Conservation (phyloP, 1,140 invertebrate genomes). For the Megalopta genalis region DNA sequence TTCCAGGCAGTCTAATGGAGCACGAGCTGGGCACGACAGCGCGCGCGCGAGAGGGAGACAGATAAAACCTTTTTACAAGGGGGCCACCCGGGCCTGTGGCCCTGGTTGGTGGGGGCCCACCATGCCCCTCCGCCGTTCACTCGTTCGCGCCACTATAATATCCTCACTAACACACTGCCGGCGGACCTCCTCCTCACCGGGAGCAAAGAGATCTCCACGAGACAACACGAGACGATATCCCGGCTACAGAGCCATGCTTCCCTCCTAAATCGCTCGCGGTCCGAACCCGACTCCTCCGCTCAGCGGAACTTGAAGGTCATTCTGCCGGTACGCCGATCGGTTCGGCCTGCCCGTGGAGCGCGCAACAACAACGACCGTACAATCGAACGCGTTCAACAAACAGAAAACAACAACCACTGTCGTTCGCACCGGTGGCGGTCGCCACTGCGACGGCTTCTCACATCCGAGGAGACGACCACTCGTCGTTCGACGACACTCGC, state of each 20-base stretch:
- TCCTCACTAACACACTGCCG: constrained; percentile 21
- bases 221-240: background rate
- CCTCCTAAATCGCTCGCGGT: background rate
- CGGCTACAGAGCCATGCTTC: constrained; percentile 23
- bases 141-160: constrained; percentile 26
- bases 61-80: constrained; percentile 67
- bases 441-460: too few relatives aligned
- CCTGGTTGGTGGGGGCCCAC: constrained; percentile 67
- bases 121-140: constrained; percentile 64
- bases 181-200: background rate
- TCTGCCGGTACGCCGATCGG: background rate
- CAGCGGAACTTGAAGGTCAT: constrained; percentile 67
- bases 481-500: too few relatives aligned
- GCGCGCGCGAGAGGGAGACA: constrained; percentile 36
- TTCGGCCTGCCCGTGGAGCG: background rate
- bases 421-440: too few relatives aligned
- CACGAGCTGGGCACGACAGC: constrained; percentile 58
- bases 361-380: background rate
- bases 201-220: background rate
- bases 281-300: constrained; percentile 35
- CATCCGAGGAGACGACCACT: too few relatives aligned
- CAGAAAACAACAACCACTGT: too few relatives aligned
- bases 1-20: constrained; percentile 72
- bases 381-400: too few relatives aligned
- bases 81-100: constrained; percentile 66